These are phyloP conservation scores for Morone chrysops DNA, from an alignment of 2,113 vertebrate genomes.

Conservation along the genomic window DNA sequence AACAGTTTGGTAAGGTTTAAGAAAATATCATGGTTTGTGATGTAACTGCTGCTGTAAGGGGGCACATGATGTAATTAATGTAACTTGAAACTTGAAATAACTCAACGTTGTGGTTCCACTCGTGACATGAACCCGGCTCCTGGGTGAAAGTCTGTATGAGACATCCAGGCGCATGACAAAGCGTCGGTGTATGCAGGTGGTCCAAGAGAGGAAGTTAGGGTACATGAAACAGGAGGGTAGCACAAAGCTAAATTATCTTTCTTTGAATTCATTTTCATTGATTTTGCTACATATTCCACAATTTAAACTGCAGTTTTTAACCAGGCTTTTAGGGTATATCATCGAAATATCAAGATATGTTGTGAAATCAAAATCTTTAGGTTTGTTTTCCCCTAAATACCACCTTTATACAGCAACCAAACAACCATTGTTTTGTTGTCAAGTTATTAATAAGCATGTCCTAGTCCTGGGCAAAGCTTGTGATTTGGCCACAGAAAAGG, in stretches of 20 bases:
- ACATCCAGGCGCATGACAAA: too few species aligned
- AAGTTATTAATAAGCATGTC: neutral
- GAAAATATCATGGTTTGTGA: too few species aligned
- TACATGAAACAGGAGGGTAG: neutral
- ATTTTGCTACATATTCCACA: neutral
- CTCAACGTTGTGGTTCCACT: too few species aligned
- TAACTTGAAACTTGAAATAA: too few species aligned
- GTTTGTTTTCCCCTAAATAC: neutral
- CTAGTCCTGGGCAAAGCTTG: neutral
- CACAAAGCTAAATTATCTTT: neutral
- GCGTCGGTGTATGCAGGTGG: too few species aligned
- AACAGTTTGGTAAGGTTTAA: too few species aligned
- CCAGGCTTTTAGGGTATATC: neutral
- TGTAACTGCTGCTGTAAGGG: too few species aligned
- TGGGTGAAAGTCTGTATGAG: too few species aligned
- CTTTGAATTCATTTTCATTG: neutral
- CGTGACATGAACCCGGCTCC: too few species aligned
- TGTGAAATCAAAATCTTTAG: neutral
- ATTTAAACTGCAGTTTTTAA: neutral
- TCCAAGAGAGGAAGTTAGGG: too few species aligned
- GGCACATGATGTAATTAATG: too few species aligned
- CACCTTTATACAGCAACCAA: too few species aligned
- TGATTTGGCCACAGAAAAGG: neutral
- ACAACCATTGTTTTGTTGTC: neutral
- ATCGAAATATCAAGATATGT: neutral